Percentiles rank a stretch among this genome's conserved stretches.
Evolutionary conservation across 1,140 invertebrate species (phyloP).

Genomic region (Drosophila parvula): DNA sequence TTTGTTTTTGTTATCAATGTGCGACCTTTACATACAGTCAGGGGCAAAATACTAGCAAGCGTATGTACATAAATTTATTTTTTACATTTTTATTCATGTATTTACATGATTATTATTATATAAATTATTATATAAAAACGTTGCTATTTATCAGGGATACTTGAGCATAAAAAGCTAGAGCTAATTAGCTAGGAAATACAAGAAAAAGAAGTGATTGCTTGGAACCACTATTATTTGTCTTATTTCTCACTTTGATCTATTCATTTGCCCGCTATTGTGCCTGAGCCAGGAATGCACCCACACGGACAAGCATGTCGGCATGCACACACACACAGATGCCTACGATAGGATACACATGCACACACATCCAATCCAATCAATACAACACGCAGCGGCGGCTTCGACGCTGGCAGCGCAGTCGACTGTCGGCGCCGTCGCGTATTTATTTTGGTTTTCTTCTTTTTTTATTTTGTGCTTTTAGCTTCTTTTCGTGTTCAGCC

Average conservation of each 20-base stretch:
- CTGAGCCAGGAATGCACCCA: conserved; percentile 9
- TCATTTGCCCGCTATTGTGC: not conserved
- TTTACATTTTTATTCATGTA: no score
- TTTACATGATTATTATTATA: no score
- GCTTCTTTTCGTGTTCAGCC: conserved; percentile 25
- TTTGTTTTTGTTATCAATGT: conserved; percentile 27
- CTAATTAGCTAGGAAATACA: no score
- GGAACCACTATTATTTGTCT: no score
- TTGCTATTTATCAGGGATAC: no score
- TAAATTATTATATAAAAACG: no score
- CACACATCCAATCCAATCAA: conserved; percentile 40
- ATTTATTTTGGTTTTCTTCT: conserved; percentile 34
- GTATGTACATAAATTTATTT: no score
- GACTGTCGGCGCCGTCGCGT: conserved; percentile 29
- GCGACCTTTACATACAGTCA: conserved; percentile 25
- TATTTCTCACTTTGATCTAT: not conserved
- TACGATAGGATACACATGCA: conserved; percentile 5
- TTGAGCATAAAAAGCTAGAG: no score
- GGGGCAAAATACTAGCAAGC: not conserved
- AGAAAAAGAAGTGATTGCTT: no score
- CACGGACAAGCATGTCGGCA: not conserved
- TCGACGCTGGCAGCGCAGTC: conserved; percentile 26
- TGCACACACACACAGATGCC: not conserved
- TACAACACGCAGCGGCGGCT: conserved; percentile 14
- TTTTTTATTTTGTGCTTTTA: conserved; percentile 20